Base-by-base conservation (phyloP, 1,140 invertebrate species). In the Calosoma granatense region DNA sequence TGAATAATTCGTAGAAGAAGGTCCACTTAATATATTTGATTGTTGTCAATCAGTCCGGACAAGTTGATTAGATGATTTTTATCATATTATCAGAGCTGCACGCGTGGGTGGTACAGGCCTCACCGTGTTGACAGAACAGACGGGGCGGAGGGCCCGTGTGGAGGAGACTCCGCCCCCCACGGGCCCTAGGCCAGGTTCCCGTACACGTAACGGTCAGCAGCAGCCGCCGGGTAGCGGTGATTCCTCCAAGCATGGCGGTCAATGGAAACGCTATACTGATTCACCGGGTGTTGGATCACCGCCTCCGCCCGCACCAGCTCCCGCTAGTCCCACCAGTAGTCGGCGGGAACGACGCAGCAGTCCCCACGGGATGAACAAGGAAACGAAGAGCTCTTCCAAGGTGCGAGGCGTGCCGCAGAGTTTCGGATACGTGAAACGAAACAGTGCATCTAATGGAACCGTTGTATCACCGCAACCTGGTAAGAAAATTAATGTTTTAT, bases 351-450 rank as follows among this genome's bases (percentile, higher is more conserved):
- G 56, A 68, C 72, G 22, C 64, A 74, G 17, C 69, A 74, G 26
- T 73, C 75, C 19, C 68, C 73, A 64, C 67, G 74, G 26, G 68
- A 60, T 60, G 22, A 59, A 59, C 70, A 74, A 54, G 67, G 70
- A 20, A 70, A 68, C 0, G 71, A 72, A 60, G 57, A 53, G 53
- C 39, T 22, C 55, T 15, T 64, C 58, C 58, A 67, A 64, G 57
- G 66, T 64, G 64, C 56, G 76, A 60, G 84, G 86, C 21, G 85
- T 86, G 1, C 85, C 87, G 4, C 85, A 87, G 58, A 88, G 81
- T 69, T 90, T 90, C 65, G 86, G 86, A 22, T 90, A 89, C 66
- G 84, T 88, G n/a, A 91, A 90, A 66, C 76, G 87, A 59, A 81
- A 85, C 60, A 85, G 84, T 59, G 73, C 74, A 1, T 39, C 52